Percentiles rank a stretch among this genome's conserved stretches.
phyloP scores from a whole-genome alignment of 30 jellyfish, hydroid and myxozoan species.

The Clytia hemisphaerica region DNA sequence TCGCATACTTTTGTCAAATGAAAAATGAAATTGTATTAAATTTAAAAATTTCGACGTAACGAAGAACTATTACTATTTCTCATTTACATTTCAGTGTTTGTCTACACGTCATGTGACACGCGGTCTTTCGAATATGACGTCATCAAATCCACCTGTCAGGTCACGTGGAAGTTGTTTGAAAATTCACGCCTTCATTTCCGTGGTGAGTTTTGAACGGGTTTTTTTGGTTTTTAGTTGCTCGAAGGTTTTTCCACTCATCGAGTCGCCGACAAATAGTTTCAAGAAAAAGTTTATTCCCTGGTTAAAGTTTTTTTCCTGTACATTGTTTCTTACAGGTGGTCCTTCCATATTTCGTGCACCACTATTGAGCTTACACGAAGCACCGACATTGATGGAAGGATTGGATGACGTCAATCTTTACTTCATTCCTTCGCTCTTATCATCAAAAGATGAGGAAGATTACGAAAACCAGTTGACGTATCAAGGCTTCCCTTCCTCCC shows the following conservation, averaged over 20 bases:
- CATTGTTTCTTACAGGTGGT: slow-evolving; percentile 41
- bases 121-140: slow-evolving; percentile 30
- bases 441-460: slow-evolving; percentile 26
- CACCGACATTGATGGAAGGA: too few relatives aligned
- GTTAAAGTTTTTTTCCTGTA: neutral
- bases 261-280: neutral
- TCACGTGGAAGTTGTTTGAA: slow-evolving; percentile 30
- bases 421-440: too few relatives aligned
- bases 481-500: slow-evolving; percentile 61
- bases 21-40: too few relatives aligned
- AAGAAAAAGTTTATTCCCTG: neutral
- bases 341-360: slow-evolving; percentile 54
- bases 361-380: too few relatives aligned
- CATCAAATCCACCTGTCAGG: slow-evolving; percentile 39
- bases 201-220: too few relatives aligned
- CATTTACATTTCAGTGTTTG: slow-evolving; percentile 29
- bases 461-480: slow-evolving; percentile 7
- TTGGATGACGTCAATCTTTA: too few relatives aligned
- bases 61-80: neutral
- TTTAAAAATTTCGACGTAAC: too few relatives aligned
- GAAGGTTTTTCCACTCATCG: neutral
- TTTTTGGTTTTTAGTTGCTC: too few relatives aligned
- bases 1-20: too few relatives aligned
- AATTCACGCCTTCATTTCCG: slow-evolving; percentile 53
- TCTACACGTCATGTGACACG: slow-evolving; percentile 47